A percentile compares a stretch with the other conserved stretches of the same genome.
phyloP scores from a whole-genome alignment of 2,888 invertebrate genomes.

The Trypoxylon attenuatum region DNA sequence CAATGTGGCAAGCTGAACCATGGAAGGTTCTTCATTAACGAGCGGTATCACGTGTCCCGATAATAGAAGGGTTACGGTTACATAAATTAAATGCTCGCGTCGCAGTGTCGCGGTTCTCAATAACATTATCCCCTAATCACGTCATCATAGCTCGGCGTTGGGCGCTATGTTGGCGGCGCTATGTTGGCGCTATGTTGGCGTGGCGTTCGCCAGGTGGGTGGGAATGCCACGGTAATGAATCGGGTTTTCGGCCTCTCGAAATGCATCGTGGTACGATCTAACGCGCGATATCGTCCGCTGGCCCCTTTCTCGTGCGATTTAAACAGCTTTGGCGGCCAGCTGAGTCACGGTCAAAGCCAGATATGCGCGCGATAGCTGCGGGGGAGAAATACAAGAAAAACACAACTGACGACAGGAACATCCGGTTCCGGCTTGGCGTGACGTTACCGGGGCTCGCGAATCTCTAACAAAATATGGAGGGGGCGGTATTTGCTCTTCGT shows the following conservation, averaged over 20 bases:
- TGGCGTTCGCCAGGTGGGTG: not conserved
- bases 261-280: conserved; percentile 30
- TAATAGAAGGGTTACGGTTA: no score
- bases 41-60: no score
- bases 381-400: conserved; percentile 36
- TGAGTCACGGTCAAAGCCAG: conserved; percentile 67
- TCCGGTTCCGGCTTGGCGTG: conserved; percentile 62
- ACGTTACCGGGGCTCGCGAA: conserved; percentile 3
- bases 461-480: conserved; percentile 40
- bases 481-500: conserved; percentile 52
- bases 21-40: no score
- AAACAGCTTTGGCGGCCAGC: conserved; percentile 47
- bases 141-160: not conserved
- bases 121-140: not conserved
- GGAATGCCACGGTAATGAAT: conserved; percentile 46
- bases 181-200: no score
- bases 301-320: conserved; percentile 36
- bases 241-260: conserved; percentile 45
- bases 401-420: conserved; percentile 69
- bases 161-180: no score
- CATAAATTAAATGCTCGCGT: no score
- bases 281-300: conserved; percentile 50
- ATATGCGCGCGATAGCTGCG: conserved; percentile 53
- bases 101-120: not conserved
- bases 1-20: no score